Percentiles rank a stretch among this genome's conserved stretches.
These are phyloP conservation scores for Megaleporinus macrocephalus DNA, from an alignment of 2,113 vertebrate genomes.

Conservation along the genomic window DNA sequence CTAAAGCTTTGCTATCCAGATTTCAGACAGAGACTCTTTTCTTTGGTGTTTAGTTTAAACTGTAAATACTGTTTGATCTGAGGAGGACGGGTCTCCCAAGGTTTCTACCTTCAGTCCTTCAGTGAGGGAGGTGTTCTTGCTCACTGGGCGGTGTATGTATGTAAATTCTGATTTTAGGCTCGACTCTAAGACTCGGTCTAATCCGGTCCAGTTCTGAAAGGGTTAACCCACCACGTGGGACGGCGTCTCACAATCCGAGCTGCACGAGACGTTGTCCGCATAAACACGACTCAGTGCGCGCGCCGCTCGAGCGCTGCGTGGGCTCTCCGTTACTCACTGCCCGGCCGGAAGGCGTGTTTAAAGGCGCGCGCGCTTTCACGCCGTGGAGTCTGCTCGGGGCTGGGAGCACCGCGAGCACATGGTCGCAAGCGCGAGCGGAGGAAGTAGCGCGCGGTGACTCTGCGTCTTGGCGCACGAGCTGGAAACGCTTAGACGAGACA, in stretches of 20 bases:
- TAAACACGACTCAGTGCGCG: slow-evolving; percentile 69
- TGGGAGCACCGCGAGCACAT: slow-evolving; percentile 33
- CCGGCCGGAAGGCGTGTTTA: slow-evolving; percentile 58
- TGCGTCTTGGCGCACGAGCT: neutral
- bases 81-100: too few relatives aligned
- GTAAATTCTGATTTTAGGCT: too few relatives aligned
- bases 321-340: slow-evolving; percentile 38
- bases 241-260: neutral
- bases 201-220: too few relatives aligned
- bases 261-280: slow-evolving; percentile 33
- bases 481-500: neutral
- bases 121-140: too few relatives aligned
- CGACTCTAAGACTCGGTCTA: too few relatives aligned
- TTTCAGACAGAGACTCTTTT: too few relatives aligned
- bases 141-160: too few relatives aligned
- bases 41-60: too few relatives aligned
- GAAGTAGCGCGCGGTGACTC: slow-evolving; percentile 25
- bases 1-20: too few relatives aligned
- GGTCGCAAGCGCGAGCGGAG: slow-evolving; percentile 38
- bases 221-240: neutral
- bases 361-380: slow-evolving; percentile 23
- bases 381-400: slow-evolving; percentile 52
- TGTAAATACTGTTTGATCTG: too few relatives aligned
- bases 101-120: too few relatives aligned
- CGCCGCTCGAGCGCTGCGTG: slow-evolving; percentile 62